A percentile compares a stretch with the other conserved stretches of the same genome.
These are phyloP conservation scores for Podarcis raffonei DNA, from an alignment of 2,113 vertebrate genomes.

Conservation along the genomic window DNA sequence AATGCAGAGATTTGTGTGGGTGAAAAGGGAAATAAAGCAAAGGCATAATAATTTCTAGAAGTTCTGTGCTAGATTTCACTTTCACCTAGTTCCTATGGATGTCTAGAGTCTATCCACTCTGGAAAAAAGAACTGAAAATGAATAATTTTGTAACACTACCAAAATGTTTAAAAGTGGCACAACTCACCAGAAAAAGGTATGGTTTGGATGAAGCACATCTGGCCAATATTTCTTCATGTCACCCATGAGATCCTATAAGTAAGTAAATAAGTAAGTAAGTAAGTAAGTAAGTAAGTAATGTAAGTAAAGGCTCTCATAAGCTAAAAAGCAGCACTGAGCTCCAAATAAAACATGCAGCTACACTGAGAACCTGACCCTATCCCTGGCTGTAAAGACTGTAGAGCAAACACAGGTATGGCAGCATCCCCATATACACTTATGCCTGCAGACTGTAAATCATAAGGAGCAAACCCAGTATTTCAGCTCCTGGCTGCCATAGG, in stretches of 20 bases:
- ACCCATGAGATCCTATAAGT: conserved; percentile 70
- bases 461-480: background rate
- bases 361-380: background rate
- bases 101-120: background rate
- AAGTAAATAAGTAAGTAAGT: too few relatives aligned
- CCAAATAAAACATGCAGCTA: background rate
- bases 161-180: background rate
- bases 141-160: background rate
- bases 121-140: background rate
- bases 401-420: background rate
- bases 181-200: conserved; percentile 76
- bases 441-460: too few relatives aligned
- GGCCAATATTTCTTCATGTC: conserved; percentile 79
- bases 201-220: conserved; percentile 76
- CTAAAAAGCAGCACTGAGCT: background rate
- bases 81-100: background rate
- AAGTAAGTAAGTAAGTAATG: background rate
- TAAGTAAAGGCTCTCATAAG: background rate
- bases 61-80: background rate
- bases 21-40: background rate
- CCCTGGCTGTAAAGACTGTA: background rate
- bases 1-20: background rate
- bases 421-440: background rate
- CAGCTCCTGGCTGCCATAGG: background rate
- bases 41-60: background rate